These are phyloP conservation scores for Lepidochitona cinerea DNA, from an alignment of 2,888 invertebrate species.

Conservation along the genomic window DNA sequence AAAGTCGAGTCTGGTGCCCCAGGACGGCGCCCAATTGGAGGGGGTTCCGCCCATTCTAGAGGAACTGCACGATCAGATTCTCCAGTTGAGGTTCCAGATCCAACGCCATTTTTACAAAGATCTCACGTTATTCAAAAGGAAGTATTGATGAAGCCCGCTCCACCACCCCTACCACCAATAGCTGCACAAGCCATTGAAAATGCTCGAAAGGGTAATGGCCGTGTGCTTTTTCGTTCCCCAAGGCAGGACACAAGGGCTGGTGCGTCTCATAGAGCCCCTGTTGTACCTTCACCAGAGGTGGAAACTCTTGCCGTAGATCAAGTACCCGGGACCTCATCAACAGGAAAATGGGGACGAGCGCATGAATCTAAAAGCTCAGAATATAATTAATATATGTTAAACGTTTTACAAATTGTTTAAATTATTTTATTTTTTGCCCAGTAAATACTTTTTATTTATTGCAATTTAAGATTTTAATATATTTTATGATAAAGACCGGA, in stretches of 20 bases:
- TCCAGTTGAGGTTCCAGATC: slow-evolving; percentile 40
- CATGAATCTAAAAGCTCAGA: slow-evolving; percentile 57
- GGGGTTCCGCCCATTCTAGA: slow-evolving; percentile 30
- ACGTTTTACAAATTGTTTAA: too few species aligned
- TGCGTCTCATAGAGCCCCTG: slow-evolving; percentile 23
- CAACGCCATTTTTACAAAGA: slow-evolving; percentile 45
- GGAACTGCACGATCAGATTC: slow-evolving; percentile 47
- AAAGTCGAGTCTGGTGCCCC: not conserved
- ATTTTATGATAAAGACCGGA: too few species aligned
- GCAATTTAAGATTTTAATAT: too few species aligned
- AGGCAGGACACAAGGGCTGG: slow-evolving; percentile 28
- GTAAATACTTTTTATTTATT: too few species aligned
- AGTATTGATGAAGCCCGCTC: slow-evolving; percentile 31
- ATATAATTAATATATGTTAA: slow-evolving; percentile 42
- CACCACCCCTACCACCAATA: slow-evolving; percentile 45
- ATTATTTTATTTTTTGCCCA: too few species aligned
- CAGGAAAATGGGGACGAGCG: slow-evolving; percentile 41
- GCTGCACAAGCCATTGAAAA: slow-evolving; percentile 30
- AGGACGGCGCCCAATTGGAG: slow-evolving; percentile 30
- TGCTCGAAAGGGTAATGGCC: slow-evolving; percentile 4
- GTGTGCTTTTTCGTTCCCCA: slow-evolving; percentile 44
- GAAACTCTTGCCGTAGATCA: slow-evolving; percentile 57
- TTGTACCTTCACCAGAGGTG: slow-evolving; percentile 43
- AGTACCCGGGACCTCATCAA: slow-evolving; percentile 40
- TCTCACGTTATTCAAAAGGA: slow-evolving; percentile 31